Conservation (phyloP, 2,113 vertebrate genomes). For the Clarias batrachus region DNA sequence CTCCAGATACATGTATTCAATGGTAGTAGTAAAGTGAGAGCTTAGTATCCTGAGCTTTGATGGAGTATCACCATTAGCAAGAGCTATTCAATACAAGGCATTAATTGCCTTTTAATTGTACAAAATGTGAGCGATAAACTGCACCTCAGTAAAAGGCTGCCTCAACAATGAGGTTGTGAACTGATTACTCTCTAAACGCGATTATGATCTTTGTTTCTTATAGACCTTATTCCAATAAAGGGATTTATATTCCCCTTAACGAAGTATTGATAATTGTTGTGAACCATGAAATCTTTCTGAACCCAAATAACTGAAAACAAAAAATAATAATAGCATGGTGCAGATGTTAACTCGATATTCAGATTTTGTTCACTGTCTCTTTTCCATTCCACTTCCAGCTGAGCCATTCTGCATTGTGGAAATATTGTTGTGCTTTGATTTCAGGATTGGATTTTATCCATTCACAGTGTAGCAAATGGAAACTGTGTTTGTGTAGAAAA, state of each 20-base stretch:
- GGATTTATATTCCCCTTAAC: neutral
- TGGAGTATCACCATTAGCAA: conserved; percentile 27
- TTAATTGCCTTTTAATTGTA: conserved; percentile 44
- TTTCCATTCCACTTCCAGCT: neutral
- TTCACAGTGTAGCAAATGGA: neutral
- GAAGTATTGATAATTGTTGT: neutral
- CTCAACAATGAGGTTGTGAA: neutral
- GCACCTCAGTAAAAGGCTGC: conserved; percentile 15
- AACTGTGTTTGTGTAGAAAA: neutral
- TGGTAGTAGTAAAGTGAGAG: conserved; percentile 21
- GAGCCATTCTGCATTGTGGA: neutral
- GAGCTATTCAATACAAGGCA: conserved; percentile 40
- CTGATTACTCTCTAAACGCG: neutral
- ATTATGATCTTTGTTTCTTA: conserved; percentile 3
- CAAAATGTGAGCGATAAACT: conserved; percentile 47
- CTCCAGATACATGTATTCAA: conserved; percentile 31
- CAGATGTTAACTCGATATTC: neutral
- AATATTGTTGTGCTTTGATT: neutral
- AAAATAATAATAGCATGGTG: neutral
- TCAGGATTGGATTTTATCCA: neutral
- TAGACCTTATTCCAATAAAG: neutral
- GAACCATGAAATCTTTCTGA: neutral
- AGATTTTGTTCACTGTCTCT: neutral
- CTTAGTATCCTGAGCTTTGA: conserved; percentile 19
- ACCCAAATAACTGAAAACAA: neutral